These are phyloP conservation scores for Oreochromis tanganicae DNA, from an alignment of 2,113 vertebrate species.

Conservation along the genomic window DNA sequence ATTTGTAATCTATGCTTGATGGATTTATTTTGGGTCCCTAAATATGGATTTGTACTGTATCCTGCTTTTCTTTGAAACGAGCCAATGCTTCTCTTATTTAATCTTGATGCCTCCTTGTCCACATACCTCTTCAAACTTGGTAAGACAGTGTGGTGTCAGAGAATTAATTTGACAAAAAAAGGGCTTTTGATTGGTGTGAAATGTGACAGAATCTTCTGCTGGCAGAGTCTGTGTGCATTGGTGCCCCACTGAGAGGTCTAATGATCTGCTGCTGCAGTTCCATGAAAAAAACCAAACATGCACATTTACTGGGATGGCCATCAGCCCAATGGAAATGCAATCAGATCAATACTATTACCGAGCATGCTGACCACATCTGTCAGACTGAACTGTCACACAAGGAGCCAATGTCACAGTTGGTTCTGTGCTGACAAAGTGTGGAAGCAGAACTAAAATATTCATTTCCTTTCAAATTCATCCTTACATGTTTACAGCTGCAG, in stretches of 20 bases:
- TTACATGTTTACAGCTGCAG: not conserved
- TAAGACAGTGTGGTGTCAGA: not conserved
- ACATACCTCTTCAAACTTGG: not conserved
- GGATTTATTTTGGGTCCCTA: not conserved
- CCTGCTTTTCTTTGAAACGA: not conserved
- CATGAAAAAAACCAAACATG: not conserved
- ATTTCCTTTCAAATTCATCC: not conserved
- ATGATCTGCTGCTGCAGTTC: slow-evolving; percentile 27
- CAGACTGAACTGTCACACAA: slow-evolving; percentile 29
- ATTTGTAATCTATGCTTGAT: not conserved
- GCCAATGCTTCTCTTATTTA: not conserved
- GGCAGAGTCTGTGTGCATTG: not conserved
- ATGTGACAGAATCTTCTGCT: not conserved
- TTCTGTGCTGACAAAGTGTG: not conserved
- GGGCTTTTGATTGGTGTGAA: not conserved
- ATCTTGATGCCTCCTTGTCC: not conserved
- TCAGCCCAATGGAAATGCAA: slow-evolving; percentile 32
- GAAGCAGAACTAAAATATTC: not conserved
- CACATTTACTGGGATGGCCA: slow-evolving; percentile 15
- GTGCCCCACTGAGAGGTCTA: slow-evolving; percentile 26
- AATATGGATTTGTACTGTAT: not conserved
- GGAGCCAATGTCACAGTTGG: not conserved
- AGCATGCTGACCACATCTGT: slow-evolving; percentile 41
- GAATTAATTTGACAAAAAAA: not conserved
- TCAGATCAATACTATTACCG: slow-evolving; percentile 29